Evolutionary conservation across 2,888 invertebrate species (phyloP).

Genomic region (Malachius bipustulatus): DNA sequence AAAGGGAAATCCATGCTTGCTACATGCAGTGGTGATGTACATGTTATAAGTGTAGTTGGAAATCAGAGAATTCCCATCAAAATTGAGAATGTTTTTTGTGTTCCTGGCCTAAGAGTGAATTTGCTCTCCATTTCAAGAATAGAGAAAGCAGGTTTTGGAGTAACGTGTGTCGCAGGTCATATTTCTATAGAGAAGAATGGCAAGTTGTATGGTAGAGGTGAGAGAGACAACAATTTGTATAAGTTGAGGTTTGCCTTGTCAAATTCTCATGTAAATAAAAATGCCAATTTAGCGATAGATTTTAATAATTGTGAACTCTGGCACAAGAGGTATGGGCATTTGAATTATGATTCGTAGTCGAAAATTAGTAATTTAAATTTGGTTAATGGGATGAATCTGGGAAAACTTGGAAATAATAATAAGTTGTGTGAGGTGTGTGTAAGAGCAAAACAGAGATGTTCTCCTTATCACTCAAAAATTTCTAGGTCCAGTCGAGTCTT

Average conservation of each 20-base stretch:
- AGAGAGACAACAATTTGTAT: slow-evolving; percentile 1
- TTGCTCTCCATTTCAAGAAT: slow-evolving; percentile 6
- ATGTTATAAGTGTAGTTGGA: slow-evolving; percentile 10
- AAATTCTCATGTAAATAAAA: neutral
- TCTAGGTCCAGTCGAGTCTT: slow-evolving; percentile 9
- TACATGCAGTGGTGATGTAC: slow-evolving; percentile 12
- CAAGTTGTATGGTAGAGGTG: slow-evolving; percentile 6
- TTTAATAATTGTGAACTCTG: slow-evolving; percentile 8
- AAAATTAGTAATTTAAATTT: slow-evolving; percentile 10
- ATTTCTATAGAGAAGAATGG: neutral
- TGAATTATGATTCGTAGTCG: slow-evolving; percentile 10
- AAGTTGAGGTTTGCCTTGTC: slow-evolving; percentile 1
- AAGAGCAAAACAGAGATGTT: slow-evolving; percentile 11
- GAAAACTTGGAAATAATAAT: neutral
- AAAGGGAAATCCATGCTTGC: slow-evolving; percentile 15
- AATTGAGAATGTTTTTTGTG: slow-evolving; percentile 8
- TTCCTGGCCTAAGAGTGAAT: slow-evolving; percentile 7
- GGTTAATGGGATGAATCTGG: slow-evolving; percentile 10
- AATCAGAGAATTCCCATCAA: slow-evolving; percentile 10
- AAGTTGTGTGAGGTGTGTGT: slow-evolving; percentile 15
- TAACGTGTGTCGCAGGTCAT: neutral
- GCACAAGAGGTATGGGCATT: slow-evolving; percentile 15
- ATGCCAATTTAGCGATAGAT: slow-evolving; percentile 7
- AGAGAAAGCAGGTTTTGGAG: slow-evolving; percentile 5
- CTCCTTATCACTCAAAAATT: slow-evolving; percentile 11